Conservation (phyloP, 2,888 invertebrate species). For the Scelioninae gen. 2 region DNA sequence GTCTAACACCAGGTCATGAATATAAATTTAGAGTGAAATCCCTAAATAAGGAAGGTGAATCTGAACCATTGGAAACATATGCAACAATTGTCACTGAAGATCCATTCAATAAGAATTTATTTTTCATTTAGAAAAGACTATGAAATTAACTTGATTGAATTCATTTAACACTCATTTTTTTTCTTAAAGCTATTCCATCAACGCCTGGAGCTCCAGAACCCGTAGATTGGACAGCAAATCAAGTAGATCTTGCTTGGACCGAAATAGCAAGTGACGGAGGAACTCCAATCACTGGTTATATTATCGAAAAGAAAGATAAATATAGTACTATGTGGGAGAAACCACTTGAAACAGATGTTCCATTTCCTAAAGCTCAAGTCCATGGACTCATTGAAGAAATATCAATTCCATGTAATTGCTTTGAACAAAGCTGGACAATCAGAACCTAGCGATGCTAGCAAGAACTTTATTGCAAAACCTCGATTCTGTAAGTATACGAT, state of each 20-base stretch:
- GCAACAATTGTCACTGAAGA: constrained; percentile 90
- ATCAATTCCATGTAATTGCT: constrained; percentile 92
- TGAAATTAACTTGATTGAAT: too few relatives aligned
- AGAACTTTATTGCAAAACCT: constrained; percentile 90
- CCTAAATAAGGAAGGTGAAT: too few relatives aligned
- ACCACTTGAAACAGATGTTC: constrained; percentile 87
- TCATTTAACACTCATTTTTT: not conserved
- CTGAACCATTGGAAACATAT: constrained; percentile 86
- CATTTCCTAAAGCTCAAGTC: constrained; percentile 84
- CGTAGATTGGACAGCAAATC: constrained; percentile 94
- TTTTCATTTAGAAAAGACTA: not conserved
- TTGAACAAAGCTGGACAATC: constrained; percentile 96
- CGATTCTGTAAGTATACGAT: constrained; percentile 80
- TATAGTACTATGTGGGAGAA: constrained; percentile 93
- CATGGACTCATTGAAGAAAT: constrained; percentile 91
- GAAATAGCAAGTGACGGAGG: constrained; percentile 93
- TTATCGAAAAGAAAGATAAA: constrained; percentile 92
- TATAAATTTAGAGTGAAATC: too few relatives aligned
- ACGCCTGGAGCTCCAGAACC: constrained; percentile 94
- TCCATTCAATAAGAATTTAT: constrained; percentile 84
- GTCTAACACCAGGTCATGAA: too few relatives aligned
- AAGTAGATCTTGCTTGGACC: constrained; percentile 94
- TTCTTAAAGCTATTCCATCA: constrained; percentile 84
- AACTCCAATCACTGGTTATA: constrained; percentile 94
- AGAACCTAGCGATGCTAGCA: constrained; percentile 92